These are phyloP conservation scores for Copidosoma floridanum DNA, from an alignment of 1,140 invertebrate genomes.

Conservation along the genomic window DNA sequence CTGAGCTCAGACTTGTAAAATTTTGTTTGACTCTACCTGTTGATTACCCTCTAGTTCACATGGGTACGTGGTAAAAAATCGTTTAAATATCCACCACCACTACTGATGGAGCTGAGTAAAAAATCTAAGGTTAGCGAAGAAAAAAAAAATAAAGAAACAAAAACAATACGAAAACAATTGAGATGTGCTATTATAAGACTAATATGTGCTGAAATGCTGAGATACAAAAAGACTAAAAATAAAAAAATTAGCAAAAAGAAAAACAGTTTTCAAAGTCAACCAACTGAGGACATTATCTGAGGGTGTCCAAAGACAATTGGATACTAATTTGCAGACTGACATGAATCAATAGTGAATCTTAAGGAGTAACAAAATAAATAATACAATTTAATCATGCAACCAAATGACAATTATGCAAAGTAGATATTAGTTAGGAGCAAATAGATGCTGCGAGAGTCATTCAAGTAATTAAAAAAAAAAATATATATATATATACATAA, in stretches of 20 bases:
- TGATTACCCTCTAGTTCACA: no score
- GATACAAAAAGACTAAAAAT: slow-evolving; percentile 19
- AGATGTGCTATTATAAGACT: slow-evolving; percentile 1
- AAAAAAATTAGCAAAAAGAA: slow-evolving; percentile 1
- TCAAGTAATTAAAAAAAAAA: not conserved
- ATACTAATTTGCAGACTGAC: slow-evolving; percentile 10
- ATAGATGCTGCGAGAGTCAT: slow-evolving; percentile 1
- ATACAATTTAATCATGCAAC: slow-evolving; percentile 4
- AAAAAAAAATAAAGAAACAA: slow-evolving; percentile 5
- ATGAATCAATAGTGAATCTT: not conserved
- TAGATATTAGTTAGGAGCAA: slow-evolving; percentile 1
- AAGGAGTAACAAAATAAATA: not conserved
- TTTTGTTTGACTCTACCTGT: no score
- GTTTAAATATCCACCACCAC: no score
- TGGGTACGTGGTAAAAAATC: no score
- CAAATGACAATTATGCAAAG: slow-evolving; percentile 1
- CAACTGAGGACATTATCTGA: not conserved
- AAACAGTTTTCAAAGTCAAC: not conserved
- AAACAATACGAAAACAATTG: no score
- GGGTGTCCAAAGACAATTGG: not conserved
- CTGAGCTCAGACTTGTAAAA: no score
- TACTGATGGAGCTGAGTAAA: no score
- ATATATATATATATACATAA: not conserved
- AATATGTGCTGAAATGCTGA: slow-evolving; percentile 2
- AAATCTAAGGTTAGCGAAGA: slow-evolving; percentile 1